These are phyloP conservation scores for Xiphias gladius DNA, from an alignment of 2,113 vertebrate genomes.

Conservation along the genomic window DNA sequence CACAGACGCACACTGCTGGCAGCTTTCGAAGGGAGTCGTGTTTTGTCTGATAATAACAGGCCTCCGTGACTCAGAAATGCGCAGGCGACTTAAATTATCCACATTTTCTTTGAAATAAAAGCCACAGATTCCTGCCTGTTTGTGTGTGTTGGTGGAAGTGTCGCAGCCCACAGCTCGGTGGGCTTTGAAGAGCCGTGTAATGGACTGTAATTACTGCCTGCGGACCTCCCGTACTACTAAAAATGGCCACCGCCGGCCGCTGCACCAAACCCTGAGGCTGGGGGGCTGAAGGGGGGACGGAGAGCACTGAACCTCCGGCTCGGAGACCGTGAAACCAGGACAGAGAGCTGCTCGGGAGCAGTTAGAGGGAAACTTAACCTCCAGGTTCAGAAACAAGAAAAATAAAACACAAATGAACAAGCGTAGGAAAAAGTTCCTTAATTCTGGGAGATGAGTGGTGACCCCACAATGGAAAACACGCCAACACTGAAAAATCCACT, in stretches of 20 bases:
- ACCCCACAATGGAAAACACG: too few species aligned
- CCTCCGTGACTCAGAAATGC: constrained; percentile 15
- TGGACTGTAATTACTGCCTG: constrained; percentile 48
- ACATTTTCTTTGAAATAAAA: constrained; percentile 40
- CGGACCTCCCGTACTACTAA: constrained; percentile 21
- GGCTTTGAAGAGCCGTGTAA: constrained; percentile 36
- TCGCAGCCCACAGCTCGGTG: constrained; percentile 20
- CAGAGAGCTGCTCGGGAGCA: not conserved
- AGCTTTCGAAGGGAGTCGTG: not conserved
- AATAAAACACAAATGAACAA: too few species aligned
- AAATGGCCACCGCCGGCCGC: constrained; percentile 32
- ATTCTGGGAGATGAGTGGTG: too few species aligned
- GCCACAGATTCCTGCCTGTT: constrained; percentile 8
- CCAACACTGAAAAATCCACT: too few species aligned
- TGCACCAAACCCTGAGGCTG: not conserved
- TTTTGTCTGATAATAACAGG: constrained; percentile 42
- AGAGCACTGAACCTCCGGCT: not conserved
- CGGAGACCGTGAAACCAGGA: not conserved
- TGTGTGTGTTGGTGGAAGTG: not conserved
- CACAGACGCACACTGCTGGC: not conserved
- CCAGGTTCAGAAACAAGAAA: too few species aligned
- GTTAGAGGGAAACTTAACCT: not conserved
- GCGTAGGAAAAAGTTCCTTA: too few species aligned
- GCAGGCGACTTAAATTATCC: constrained; percentile 33
- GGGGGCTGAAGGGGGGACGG: not conserved